Conservation (phyloP, 2,113 vertebrate genomes). For the Saccopteryx bilineata region DNA sequence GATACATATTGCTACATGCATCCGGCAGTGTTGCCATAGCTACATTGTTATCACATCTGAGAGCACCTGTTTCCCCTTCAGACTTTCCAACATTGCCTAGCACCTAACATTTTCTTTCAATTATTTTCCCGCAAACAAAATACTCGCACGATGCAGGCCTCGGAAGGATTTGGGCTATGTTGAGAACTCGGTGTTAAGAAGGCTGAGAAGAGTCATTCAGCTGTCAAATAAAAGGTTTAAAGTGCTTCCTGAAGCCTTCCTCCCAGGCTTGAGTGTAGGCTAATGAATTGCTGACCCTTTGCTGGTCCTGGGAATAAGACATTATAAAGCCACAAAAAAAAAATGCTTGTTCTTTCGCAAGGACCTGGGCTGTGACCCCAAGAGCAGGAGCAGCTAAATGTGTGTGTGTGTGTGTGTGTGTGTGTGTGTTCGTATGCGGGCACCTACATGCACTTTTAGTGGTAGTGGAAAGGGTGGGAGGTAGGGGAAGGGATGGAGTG, state of each 20-base stretch:
- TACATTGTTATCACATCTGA: background rate
- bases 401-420: background rate
- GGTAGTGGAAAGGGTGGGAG: background rate
- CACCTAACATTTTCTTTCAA: constrained; percentile 26
- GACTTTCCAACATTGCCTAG: background rate
- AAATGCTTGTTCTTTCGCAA: background rate
- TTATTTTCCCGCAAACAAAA: constrained; percentile 32
- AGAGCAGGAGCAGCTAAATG: background rate
- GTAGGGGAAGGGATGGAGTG: background rate
- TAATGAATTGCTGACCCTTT: background rate
- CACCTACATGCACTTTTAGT: background rate
- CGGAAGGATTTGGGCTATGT: background rate
- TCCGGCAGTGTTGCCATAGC: constrained; percentile 38
- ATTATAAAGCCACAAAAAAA: background rate
- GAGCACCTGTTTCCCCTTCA: constrained; percentile 28
- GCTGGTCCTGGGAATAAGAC: background rate
- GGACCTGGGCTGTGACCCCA: background rate
- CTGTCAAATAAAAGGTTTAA: background rate
- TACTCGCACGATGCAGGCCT: background rate
- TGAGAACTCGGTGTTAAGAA: background rate
- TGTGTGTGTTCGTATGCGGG: no score
- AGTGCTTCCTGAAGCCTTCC: background rate
- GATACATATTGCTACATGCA: background rate
- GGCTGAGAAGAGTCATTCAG: background rate
- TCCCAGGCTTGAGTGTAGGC: background rate